phyloP scores from a whole-genome alignment of 2,797 vertebrate genomes.

The Myotis myotis region DNA sequence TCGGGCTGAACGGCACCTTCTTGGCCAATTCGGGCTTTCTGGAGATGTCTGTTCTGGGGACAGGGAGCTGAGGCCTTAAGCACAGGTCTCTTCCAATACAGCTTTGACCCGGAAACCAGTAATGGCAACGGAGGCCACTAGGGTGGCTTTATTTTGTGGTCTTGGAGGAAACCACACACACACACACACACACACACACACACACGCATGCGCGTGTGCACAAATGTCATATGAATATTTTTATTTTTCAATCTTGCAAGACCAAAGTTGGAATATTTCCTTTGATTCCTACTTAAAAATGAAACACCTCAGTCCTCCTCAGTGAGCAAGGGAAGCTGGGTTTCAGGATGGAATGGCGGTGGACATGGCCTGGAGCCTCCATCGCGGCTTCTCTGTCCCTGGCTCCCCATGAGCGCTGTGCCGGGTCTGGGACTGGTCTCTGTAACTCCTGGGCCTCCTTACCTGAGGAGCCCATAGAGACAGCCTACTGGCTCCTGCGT shows the following conservation, averaged over 20 bases:
- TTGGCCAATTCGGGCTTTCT: neutral
- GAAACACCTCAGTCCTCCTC: neutral
- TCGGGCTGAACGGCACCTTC: too few species aligned
- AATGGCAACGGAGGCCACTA: too few species aligned
- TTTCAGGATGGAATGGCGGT: neutral
- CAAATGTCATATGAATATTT: too few species aligned
- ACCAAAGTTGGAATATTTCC: too few species aligned
- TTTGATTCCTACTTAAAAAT: too few species aligned
- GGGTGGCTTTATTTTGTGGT: neutral
- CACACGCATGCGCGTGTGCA: rapidly evolving
- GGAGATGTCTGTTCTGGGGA: neutral
- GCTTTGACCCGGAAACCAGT: neutral
- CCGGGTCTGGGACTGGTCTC: too few species aligned
- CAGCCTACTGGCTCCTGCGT: neutral
- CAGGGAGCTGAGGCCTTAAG: neutral
- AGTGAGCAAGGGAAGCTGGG: rapidly evolving
- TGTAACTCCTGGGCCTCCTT: too few species aligned
- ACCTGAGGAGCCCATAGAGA: too few species aligned
- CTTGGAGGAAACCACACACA: neutral
- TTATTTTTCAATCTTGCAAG: too few species aligned
- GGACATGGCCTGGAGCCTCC: rapidly evolving
- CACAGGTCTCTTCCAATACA: rapidly evolving
- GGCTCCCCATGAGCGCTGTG: neutral
- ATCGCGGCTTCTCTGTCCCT: rapidly evolving
- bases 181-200: neutral